Evolutionary conservation across 2,113 vertebrate genomes (phyloP).

Genomic region (Ia io): DNA sequence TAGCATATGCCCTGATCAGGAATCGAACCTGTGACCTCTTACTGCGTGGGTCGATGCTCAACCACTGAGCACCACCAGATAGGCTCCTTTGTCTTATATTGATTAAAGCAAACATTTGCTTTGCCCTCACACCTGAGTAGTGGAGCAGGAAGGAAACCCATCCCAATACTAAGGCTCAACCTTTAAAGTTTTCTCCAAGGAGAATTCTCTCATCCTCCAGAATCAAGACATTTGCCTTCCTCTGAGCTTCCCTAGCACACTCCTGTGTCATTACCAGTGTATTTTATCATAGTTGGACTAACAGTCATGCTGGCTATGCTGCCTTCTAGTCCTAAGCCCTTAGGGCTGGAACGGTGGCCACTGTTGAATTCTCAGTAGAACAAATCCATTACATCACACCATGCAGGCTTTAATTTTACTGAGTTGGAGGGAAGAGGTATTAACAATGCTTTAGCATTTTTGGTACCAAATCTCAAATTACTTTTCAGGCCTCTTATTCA

Average conservation of each 20-base stretch:
- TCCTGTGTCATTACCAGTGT: neutral
- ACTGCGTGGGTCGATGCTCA: no score
- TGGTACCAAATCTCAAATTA: neutral
- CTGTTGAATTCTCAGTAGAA: neutral
- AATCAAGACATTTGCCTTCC: neutral
- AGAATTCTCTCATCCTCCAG: neutral
- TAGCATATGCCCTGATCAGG: no score
- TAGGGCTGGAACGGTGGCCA: neutral
- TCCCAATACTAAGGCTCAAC: neutral
- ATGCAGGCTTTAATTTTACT: neutral
- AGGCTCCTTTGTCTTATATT: neutral
- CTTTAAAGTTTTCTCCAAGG: neutral
- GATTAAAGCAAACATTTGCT: neutral
- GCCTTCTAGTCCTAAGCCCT: neutral
- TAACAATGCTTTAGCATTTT: neutral
- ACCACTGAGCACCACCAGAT: no score
- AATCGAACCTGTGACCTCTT: no score
- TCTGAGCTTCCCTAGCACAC: neutral
- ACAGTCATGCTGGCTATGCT: neutral
- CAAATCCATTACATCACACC: neutral
- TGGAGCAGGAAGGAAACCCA: neutral
- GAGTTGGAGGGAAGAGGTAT: neutral
- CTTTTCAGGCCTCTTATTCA: neutral
- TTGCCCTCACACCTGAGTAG: neutral
- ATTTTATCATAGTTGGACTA: neutral